These are phyloP conservation scores for Esperia sulphurella DNA, from an alignment of 2,888 invertebrate species.

Conservation along the genomic window DNA sequence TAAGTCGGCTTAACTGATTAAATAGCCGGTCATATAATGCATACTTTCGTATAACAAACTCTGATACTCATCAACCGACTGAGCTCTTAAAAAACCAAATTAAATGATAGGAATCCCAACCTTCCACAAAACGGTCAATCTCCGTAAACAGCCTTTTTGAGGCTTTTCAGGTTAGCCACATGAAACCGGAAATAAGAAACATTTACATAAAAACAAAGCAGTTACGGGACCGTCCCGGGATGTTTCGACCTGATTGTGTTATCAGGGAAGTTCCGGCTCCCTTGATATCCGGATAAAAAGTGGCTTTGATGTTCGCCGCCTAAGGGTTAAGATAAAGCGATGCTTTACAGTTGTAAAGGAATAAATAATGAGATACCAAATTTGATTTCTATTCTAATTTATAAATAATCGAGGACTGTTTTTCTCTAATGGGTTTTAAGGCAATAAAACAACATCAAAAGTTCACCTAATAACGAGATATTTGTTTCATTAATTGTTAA, in stretches of 20 bases:
- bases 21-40: too few species aligned
- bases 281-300: neutral
- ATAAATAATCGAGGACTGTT: too few species aligned
- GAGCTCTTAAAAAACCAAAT: neutral
- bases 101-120: neutral
- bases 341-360: too few species aligned
- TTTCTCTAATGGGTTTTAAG: too few species aligned
- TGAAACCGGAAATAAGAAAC: constrained; percentile 3
- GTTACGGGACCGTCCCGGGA: neutral
- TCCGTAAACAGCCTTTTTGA: neutral
- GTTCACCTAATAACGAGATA: too few species aligned
- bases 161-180: neutral
- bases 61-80: too few species aligned
- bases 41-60: too few species aligned
- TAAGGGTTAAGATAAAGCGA: neutral
- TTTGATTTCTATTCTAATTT: too few species aligned
- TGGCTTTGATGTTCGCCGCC: neutral
- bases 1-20: too few species aligned
- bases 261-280: neutral
- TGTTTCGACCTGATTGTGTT: neutral
- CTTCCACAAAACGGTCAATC: constrained; percentile 1
- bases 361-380: too few species aligned
- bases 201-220: constrained; percentile 12
- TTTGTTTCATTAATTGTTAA: too few species aligned
- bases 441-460: too few species aligned